phyloP scores from a whole-genome alignment of 2,797 vertebrate species.

The Chaenodraco wilsoni region DNA sequence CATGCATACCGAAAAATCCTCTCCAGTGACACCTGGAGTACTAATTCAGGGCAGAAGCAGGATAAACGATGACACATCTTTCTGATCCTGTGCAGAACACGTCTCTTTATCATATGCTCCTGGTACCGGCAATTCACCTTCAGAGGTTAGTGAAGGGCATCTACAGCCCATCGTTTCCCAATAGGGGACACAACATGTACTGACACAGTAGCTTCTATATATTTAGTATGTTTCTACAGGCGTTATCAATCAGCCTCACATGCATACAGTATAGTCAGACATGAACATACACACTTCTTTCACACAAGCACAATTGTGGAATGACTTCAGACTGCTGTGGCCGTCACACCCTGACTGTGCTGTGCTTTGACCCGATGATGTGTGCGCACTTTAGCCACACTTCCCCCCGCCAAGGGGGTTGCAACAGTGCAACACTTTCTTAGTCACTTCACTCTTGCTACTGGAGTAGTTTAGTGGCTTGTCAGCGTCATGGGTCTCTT shows the following conservation, averaged over 20 bases:
- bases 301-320: constrained; percentile 13
- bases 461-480: constrained; percentile 31
- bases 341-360: neutral
- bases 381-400: constrained; percentile 43
- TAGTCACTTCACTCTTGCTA: constrained; percentile 48
- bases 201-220: constrained; percentile 34
- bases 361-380: constrained; percentile 48
- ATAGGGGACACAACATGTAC: constrained; percentile 21
- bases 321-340: constrained; percentile 4
- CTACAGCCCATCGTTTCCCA: constrained; percentile 60
- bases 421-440: constrained; percentile 39
- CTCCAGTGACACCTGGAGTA: neutral
- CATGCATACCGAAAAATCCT: neutral
- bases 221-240: constrained; percentile 13
- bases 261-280: neutral
- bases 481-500: constrained; percentile 40
- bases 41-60: constrained; percentile 47
- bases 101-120: constrained; percentile 57
- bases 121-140: constrained; percentile 59
- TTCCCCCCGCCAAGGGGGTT: constrained; percentile 23
- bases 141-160: constrained; percentile 70
- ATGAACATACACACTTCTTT: constrained; percentile 2
- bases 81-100: constrained; percentile 42
- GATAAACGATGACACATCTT: constrained; percentile 52
- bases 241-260: constrained; percentile 13